Evolutionary conservation across 2,113 vertebrate genomes (phyloP).

Genomic region (Harpagus bidentatus): DNA sequence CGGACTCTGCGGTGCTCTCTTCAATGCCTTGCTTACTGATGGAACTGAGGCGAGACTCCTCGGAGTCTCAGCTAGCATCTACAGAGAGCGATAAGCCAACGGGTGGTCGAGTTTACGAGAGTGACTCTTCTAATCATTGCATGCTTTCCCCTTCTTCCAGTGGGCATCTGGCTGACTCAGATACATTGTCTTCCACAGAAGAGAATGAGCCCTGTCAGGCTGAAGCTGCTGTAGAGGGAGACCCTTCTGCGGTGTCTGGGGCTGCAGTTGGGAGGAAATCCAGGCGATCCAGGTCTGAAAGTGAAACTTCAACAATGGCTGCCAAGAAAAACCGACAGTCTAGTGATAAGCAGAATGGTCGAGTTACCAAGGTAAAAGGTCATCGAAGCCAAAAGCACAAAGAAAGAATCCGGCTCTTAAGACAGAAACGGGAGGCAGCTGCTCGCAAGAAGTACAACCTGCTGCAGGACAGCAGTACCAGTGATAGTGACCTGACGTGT

Average conservation of each 20-base stretch:
- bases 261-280: conserved; percentile 81
- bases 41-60: conserved; percentile 91
- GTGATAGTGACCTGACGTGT: conserved; percentile 96
- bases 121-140: conserved; percentile 95
- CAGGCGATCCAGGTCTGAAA: conserved; percentile 90
- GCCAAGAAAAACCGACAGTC: conserved; percentile 96
- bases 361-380: conserved; percentile 85
- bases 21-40: conserved; percentile 96
- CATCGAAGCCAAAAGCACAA: conserved; percentile 96
- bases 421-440: conserved; percentile 94
- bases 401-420: conserved; percentile 89
- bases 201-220: conserved; percentile 74
- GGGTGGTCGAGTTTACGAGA: conserved; percentile 82
- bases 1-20: conserved; percentile 82
- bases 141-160: conserved; percentile 97
- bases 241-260: conserved; percentile 67
- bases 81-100: conserved; percentile 82
- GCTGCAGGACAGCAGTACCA: conserved; percentile 98
- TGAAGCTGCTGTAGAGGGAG: conserved; percentile 68
- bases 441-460: conserved; percentile 95
- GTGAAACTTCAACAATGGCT: conserved; percentile 90
- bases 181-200: conserved; percentile 92
- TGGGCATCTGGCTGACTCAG: conserved; percentile 94
- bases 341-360: conserved; percentile 89
- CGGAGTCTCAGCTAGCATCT: conserved; percentile 86